Conservation (phyloP, 2,888 invertebrate species). For the Hyles lineata region DNA sequence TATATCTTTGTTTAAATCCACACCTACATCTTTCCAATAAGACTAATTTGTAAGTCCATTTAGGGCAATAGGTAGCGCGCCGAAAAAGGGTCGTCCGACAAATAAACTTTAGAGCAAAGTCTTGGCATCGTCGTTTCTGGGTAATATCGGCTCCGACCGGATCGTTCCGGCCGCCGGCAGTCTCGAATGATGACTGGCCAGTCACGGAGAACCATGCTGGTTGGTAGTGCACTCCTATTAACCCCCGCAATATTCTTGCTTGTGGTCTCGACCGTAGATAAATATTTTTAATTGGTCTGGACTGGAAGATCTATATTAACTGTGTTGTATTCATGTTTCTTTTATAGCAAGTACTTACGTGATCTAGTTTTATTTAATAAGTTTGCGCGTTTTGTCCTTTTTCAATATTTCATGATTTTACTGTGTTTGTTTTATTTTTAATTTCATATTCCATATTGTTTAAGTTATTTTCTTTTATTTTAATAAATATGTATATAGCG, state of each 20-base stretch:
- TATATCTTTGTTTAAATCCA: background rate
- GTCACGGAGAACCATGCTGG: slow-evolving; percentile 45
- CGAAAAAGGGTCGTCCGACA: slow-evolving; percentile 59
- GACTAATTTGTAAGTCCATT: slow-evolving; percentile 60
- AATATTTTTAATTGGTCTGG: slow-evolving; percentile 41
- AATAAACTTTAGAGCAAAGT: slow-evolving; percentile 42
- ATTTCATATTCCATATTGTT: too few relatives aligned
- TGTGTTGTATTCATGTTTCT: slow-evolving; percentile 12
- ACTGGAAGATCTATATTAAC: slow-evolving; percentile 8
- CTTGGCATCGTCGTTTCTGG: slow-evolving; percentile 37
- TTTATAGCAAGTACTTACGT: background rate
- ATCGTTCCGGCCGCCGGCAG: slow-evolving; percentile 48
- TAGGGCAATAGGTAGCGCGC: slow-evolving; percentile 51
- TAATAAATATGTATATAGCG: too few relatives aligned
- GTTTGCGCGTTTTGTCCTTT: too few relatives aligned
- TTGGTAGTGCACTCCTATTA: slow-evolving; percentile 65
- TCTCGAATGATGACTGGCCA: slow-evolving; percentile 36
- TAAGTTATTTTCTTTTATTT: too few relatives aligned
- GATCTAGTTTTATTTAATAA: background rate
- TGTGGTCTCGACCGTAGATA: slow-evolving; percentile 33
- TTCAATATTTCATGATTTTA: background rate
- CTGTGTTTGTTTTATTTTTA: too few relatives aligned
- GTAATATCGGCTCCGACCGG: slow-evolving; percentile 47
- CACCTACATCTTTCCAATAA: slow-evolving; percentile 9
- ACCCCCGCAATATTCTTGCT: slow-evolving; percentile 50